Evolutionary conservation across 1,140 invertebrate genomes (phyloP).

Genomic region (Neuroterus valhalla): DNA sequence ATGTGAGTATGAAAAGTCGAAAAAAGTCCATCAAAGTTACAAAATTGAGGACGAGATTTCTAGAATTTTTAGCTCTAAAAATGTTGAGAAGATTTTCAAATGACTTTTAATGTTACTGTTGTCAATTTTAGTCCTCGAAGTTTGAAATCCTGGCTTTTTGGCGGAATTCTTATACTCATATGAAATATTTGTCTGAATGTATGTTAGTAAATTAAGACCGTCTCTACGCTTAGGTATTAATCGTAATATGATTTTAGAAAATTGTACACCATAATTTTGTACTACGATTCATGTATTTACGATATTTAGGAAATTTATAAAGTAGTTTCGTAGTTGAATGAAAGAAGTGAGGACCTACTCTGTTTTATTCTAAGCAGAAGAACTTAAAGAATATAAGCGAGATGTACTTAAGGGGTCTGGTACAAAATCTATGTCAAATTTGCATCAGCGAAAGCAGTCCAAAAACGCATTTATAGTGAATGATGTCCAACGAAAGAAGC

Average conservation of each 20-base stretch:
- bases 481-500: constrained; percentile 16
- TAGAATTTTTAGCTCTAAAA: not conserved
- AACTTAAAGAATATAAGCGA: constrained; percentile 34
- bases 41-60: not conserved
- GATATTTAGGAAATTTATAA: constrained; percentile 37
- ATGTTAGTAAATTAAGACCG: constrained; percentile 33
- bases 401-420: constrained; percentile 44
- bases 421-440: constrained; percentile 29
- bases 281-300: constrained; percentile 43
- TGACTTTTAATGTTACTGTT: not conserved
- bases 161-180: constrained; percentile 11
- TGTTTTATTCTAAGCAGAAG: constrained; percentile 26
- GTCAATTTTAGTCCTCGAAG: not conserved
- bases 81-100: not conserved
- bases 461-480: constrained; percentile 20
- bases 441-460: constrained; percentile 21
- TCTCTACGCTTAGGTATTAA: constrained; percentile 29
- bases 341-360: not conserved
- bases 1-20: constrained; percentile 4
- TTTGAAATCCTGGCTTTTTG: not conserved
- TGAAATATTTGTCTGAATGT: constrained; percentile 25
- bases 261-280: constrained; percentile 45
- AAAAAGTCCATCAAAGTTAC: not conserved
- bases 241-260: constrained; percentile 40
- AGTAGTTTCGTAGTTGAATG: constrained; percentile 30